Evolutionary conservation across 2,888 invertebrate species (phyloP).

Genomic region (Chloromyia formosa): DNA sequence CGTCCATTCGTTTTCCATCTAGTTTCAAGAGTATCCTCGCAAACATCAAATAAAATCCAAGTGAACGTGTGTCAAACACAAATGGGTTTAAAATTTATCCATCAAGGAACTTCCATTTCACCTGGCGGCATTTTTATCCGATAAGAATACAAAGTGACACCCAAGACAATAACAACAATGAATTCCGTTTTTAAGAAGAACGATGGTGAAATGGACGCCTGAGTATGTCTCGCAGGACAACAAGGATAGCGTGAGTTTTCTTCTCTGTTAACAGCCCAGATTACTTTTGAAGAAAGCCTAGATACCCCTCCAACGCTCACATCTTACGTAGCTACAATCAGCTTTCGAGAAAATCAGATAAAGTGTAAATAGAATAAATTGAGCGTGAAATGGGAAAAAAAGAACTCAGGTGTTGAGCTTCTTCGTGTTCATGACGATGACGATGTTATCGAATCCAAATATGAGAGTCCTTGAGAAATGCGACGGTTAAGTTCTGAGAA

Average conservation of each 20-base stretch:
- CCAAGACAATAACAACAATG: background rate
- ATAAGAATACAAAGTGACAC: too few species aligned
- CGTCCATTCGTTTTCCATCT: background rate
- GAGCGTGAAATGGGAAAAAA: slow-evolving; percentile 20
- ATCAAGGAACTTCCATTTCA: background rate
- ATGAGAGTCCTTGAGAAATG: background rate
- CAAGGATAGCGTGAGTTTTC: background rate
- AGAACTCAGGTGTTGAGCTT: background rate
- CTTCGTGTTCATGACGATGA: background rate
- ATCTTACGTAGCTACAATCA: slow-evolving; percentile 2
- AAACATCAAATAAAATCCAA: background rate
- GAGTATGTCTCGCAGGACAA: background rate
- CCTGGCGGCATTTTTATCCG: background rate
- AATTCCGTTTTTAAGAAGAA: background rate
- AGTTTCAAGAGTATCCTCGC: background rate
- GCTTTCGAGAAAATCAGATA: slow-evolving; percentile 27
- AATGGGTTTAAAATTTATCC: background rate
- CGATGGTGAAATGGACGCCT: background rate
- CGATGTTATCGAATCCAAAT: background rate
- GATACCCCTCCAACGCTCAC: background rate
- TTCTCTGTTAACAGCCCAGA: background rate
- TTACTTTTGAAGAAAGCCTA: background rate
- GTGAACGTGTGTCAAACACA: background rate
- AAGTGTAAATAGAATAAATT: slow-evolving; percentile 29
- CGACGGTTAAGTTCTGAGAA: too few species aligned